Evolutionary conservation across 2,113 vertebrate species (phyloP).

Genomic region (Amazona vittata): DNA sequence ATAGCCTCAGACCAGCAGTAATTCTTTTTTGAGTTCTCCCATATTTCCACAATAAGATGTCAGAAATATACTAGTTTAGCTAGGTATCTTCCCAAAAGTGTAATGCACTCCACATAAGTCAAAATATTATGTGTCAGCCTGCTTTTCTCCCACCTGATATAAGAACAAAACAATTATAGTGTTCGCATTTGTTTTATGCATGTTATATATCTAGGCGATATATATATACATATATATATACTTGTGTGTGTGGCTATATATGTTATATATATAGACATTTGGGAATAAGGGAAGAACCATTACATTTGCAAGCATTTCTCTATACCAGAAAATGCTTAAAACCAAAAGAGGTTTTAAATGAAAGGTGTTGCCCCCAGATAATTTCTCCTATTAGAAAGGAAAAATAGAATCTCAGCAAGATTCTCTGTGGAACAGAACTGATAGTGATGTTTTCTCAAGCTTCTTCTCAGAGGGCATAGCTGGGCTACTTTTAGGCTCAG

Average conservation of each 20-base stretch:
- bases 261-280: not conserved
- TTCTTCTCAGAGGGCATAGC: not conserved
- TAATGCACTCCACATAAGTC: not conserved
- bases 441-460: not conserved
- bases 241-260: not conserved
- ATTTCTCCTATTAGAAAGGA: not conserved
- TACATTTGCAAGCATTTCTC: not conserved
- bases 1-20: not conserved
- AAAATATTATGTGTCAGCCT: not conserved
- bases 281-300: not conserved
- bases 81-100: not conserved
- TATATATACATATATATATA: too few relatives aligned
- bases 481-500: not conserved
- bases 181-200: not conserved
- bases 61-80: not conserved
- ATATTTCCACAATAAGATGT: not conserved
- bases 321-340: not conserved
- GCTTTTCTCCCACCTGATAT: not conserved
- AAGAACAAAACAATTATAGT: not conserved
- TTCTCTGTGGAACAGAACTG: not conserved
- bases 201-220: not conserved
- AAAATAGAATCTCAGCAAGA: not conserved
- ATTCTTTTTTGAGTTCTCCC: not conserved
- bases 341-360: not conserved
- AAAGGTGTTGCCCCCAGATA: not conserved